Evolutionary conservation across 2,888 invertebrate genomes (phyloP).

Genomic region (Netelia inedita): DNA sequence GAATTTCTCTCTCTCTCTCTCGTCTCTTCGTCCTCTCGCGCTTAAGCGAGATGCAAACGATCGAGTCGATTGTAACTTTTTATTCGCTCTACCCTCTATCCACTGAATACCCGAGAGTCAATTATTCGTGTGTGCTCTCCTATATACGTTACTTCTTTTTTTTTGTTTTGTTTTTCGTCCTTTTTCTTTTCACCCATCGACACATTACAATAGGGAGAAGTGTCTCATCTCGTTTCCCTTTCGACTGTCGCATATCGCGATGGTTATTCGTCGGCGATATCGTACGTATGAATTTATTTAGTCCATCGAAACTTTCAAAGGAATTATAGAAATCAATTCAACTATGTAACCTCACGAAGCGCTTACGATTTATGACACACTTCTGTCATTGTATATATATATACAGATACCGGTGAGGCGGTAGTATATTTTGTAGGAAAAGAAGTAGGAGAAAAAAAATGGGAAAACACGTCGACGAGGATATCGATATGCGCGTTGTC

Average conservation of each 20-base stretch:
- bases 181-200: constrained; percentile 45
- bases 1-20: constrained; percentile 30
- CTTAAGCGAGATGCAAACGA: constrained; percentile 76
- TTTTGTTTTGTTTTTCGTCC: not conserved
- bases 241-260: constrained; percentile 23
- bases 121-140: constrained; percentile 55
- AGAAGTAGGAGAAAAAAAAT: constrained; percentile 1
- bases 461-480: not conserved
- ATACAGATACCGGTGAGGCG: not conserved
- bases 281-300: not conserved
- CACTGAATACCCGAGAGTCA: constrained; percentile 53
- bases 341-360: constrained; percentile 9
- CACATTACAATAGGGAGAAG: constrained; percentile 37
- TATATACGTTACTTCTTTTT: constrained; percentile 32
- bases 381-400: not conserved
- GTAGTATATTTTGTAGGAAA: not conserved
- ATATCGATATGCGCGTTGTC: constrained; percentile 41
- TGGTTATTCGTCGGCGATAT: not conserved
- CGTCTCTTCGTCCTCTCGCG: constrained; percentile 27
- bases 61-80: constrained; percentile 80
- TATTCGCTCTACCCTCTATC: constrained; percentile 71
- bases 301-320: not conserved
- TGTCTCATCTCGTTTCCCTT: constrained; percentile 2
- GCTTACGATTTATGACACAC: constrained; percentile 30
- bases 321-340: constrained; percentile 24